These are phyloP conservation scores for Hirundichthys speculiger DNA, from an alignment of 2,113 vertebrate species.

Conservation along the genomic window DNA sequence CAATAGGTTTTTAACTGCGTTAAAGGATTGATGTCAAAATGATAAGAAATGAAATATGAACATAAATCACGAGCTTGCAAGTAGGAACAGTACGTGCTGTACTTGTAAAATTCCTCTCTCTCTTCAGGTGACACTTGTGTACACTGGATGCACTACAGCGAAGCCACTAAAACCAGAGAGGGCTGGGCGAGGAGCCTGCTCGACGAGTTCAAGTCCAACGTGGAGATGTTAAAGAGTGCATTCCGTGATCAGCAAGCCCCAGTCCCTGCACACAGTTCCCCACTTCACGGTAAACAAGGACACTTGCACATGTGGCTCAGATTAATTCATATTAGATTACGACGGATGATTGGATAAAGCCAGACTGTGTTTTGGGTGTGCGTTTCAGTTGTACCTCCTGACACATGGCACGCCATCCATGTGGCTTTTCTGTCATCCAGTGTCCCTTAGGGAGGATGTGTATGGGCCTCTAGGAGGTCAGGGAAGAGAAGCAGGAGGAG, in stretches of 20 bases:
- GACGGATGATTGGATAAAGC: neutral
- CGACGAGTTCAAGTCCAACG: slow-evolving; percentile 91
- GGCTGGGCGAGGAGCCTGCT: slow-evolving; percentile 89
- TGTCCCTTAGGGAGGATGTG: slow-evolving; percentile 77
- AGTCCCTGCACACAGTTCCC: slow-evolving; percentile 81
- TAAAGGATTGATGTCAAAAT: too few relatives aligned
- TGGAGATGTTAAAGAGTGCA: slow-evolving; percentile 92
- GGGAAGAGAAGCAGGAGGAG: slow-evolving; percentile 58
- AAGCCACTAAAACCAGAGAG: slow-evolving; percentile 92
- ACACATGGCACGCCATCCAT: slow-evolving; percentile 38
- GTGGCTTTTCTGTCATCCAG: slow-evolving; percentile 77
- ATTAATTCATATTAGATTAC: neutral
- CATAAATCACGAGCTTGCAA: too few relatives aligned
- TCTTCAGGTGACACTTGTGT: slow-evolving; percentile 88
- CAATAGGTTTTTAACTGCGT: too few relatives aligned
- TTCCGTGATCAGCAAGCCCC: slow-evolving; percentile 86
- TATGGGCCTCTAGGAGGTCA: slow-evolving; percentile 74
- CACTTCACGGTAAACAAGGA: slow-evolving; percentile 73
- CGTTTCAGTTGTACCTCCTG: neutral
- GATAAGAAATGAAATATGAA: too few relatives aligned
- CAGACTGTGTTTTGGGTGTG: neutral
- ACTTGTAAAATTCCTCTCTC: slow-evolving; percentile 9
- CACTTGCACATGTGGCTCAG: neutral
- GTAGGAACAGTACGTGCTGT: too few relatives aligned
- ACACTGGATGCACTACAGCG: slow-evolving; percentile 97